These are phyloP conservation scores for Pogonophryne albipinna DNA, from an alignment of 2,797 vertebrate species.

Conservation along the genomic window DNA sequence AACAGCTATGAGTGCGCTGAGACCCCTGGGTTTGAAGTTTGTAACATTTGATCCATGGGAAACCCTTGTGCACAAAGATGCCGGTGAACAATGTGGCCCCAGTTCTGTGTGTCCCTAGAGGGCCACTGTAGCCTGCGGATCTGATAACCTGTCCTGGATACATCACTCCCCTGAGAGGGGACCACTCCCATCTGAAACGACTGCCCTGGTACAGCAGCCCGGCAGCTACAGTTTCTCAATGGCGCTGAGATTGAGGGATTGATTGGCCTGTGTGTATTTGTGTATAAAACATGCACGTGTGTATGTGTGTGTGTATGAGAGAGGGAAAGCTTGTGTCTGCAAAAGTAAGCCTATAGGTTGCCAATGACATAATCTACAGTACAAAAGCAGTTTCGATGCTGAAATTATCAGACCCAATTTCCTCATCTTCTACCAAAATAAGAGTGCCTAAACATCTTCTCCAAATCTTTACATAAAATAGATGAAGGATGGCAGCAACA, in stretches of 20 bases:
- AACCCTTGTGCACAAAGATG: conserved; percentile 82
- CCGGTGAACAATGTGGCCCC: conserved; percentile 84
- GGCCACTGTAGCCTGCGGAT: conserved; percentile 82
- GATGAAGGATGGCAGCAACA: not conserved
- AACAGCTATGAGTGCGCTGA: conserved; percentile 75
- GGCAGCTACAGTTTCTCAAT: conserved; percentile 55
- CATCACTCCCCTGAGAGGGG: conserved; percentile 70
- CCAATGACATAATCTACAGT: conserved; percentile 3
- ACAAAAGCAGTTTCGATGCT: not conserved
- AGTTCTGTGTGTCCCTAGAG: conserved; percentile 84
- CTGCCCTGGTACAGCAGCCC: conserved; percentile 46
- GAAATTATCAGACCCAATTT: not conserved
- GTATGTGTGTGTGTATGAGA: not conserved
- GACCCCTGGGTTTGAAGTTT: conserved; percentile 82
- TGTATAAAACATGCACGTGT: conserved; percentile 1
- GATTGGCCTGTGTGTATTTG: conserved; percentile 31
- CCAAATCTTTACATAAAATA: conserved; percentile 3
- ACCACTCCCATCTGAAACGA: conserved; percentile 72
- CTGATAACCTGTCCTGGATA: conserved; percentile 86
- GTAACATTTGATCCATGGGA: conserved; percentile 86
- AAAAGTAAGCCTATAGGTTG: not conserved
- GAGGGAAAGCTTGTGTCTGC: conserved; percentile 6
- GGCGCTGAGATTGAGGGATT: conserved; percentile 38
- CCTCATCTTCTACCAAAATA: conserved; percentile 10
- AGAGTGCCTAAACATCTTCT: not conserved